phyloP scores from a whole-genome alignment of 2,113 vertebrate genomes.

The Saiga tatarica region DNA sequence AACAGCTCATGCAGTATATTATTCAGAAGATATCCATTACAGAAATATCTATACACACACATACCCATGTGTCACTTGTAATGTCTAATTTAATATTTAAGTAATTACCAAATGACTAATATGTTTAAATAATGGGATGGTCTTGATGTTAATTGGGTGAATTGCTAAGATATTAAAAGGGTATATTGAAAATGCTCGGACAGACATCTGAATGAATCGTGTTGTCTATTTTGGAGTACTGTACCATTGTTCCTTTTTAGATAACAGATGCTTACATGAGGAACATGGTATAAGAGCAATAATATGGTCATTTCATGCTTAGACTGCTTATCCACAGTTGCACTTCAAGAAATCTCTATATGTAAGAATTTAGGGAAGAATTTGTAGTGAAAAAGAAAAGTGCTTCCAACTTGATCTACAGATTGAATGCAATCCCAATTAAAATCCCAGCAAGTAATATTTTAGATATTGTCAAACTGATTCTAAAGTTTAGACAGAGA shows the following conservation, averaged over 20 bases:
- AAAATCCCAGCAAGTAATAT: background rate
- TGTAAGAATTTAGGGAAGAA: constrained; percentile 3
- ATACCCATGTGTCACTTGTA: background rate
- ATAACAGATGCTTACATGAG: background rate
- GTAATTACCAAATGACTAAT: background rate
- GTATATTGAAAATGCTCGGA: background rate
- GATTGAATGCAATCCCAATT: background rate
- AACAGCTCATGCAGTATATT: background rate
- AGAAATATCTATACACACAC: background rate
- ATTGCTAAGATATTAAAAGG: background rate
- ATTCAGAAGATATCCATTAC: background rate
- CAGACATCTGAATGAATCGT: background rate
- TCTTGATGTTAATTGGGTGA: background rate
- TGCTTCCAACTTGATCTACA: background rate
- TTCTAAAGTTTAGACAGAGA: background rate
- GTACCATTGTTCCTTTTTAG: background rate
- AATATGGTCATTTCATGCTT: background rate
- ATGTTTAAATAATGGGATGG: background rate
- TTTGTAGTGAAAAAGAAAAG: background rate
- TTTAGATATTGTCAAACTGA: background rate
- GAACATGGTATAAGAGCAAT: background rate
- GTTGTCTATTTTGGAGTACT: background rate
- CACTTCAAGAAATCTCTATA: background rate
- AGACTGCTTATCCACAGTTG: background rate
- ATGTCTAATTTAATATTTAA: background rate